phyloP scores from a whole-genome alignment of 64 coral and sea anemone genomes.

The Acropora tenuis region DNA sequence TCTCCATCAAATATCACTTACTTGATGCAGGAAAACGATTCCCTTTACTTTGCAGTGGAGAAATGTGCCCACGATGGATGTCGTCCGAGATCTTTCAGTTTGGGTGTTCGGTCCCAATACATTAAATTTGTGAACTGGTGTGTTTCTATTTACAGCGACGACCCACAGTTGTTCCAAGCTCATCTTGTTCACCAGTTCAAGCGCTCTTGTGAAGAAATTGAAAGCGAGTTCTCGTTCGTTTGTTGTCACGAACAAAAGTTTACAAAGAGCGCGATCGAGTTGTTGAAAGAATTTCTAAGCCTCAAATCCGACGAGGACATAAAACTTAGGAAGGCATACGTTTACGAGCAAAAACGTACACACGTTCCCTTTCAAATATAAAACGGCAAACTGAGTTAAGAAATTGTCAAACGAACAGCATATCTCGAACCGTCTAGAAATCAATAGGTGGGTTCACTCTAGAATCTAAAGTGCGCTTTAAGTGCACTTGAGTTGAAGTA shows the following conservation, averaged over 20 bases:
- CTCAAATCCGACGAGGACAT: constrained; percentile 33
- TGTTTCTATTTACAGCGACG: constrained; percentile 11
- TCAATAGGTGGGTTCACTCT: too few species aligned
- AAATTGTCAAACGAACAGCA: too few species aligned
- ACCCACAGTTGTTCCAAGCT: constrained; percentile 15
- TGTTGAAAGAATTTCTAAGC: constrained; percentile 53
- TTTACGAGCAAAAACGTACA: too few species aligned
- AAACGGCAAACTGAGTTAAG: too few species aligned
- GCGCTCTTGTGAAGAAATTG: not conserved
- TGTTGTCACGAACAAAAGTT: constrained; percentile 3
- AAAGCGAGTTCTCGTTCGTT: not conserved
- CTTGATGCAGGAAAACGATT: constrained; percentile 29
- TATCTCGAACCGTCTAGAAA: too few species aligned
- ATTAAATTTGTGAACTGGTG: not conserved
- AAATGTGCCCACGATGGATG: not conserved
- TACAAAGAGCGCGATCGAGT: constrained; percentile 22
- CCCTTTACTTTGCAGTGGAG: constrained; percentile 7
- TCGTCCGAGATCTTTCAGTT: constrained; percentile 55
- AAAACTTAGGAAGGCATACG: not conserved
- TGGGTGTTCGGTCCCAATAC: not conserved
- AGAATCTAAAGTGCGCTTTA: too few species aligned
- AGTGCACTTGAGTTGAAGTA: too few species aligned
- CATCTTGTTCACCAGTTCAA: constrained; percentile 40
- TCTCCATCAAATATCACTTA: constrained; percentile 35
- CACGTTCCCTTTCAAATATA: too few species aligned